Base-by-base conservation (phyloP, 2,113 vertebrate genomes). In the Archocentrus centrarchus region DNA sequence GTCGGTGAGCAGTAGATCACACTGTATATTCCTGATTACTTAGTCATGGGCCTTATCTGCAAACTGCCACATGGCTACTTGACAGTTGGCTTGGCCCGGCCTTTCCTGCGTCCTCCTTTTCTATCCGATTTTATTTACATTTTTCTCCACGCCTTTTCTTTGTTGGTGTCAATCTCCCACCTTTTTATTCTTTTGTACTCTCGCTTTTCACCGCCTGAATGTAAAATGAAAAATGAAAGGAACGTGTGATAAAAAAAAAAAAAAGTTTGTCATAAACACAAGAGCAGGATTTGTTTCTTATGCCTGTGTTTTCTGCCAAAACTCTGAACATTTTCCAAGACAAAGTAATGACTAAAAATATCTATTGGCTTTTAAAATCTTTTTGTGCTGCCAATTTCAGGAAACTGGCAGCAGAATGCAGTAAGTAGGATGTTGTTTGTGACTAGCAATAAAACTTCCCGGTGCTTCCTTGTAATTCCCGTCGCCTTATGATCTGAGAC, bases 51-150 rank as follows among this genome's bases (percentile, higher is more conserved):
- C 73, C 94, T 96, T 95, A 95, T 95, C 94, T 96, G 93, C 90
- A 95, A 92, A 95, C 92, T 93, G 93, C 92, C 94, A 95, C 94
- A 94, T 90, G 87, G 90, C 64, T 84, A 88, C 93, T 84, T 83
- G 86, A 83, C 85, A 63, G 82, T 89, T 88, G 81, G 87, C 80
- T 80, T 60, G 75, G 66, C 75, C 37, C 50, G n/a, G 59, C 50
- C 79, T 80, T 79, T 13, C 35, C 82, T 22, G 32, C 17, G 84
- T 75, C 88, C 80, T 78, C 82, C 62, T 77, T 80, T 86, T 57
- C 68, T 61, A 84, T 68, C 75, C 44, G 55, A 77, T 83, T 55
- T 82, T 59, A 77, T 83, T 55, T 82, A 80, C 59, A 62, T 63
- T 57, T 85, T 7, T 66, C 79, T 81, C 47, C 20, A 13, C 41